A percentile compares a stretch with the other conserved stretches of the same genome.
phyloP scores from a whole-genome alignment of 2,888 invertebrate species.

The Pimpla rufipes region DNA sequence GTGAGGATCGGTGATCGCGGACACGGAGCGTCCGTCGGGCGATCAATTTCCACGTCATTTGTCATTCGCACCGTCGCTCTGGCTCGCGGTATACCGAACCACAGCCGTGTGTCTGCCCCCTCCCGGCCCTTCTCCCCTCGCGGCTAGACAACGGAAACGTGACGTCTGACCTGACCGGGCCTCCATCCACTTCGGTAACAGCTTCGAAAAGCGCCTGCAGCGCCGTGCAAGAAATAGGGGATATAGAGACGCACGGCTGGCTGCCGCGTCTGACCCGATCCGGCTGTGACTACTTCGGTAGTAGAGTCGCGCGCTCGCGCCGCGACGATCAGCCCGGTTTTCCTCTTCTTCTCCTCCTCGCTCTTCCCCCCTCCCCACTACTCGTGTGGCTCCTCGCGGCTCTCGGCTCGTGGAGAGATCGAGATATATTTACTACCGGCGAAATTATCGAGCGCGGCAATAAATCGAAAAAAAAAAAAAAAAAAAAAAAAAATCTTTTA shows the following conservation, averaged over 20 bases:
- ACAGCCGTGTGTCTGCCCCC: neutral
- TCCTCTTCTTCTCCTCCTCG: neutral
- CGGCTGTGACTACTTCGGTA: slow-evolving; percentile 23
- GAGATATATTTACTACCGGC: slow-evolving; percentile 21
- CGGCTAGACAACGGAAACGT: slow-evolving; percentile 20
- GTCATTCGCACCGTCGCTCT: neutral
- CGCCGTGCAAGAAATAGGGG: slow-evolving; percentile 19
- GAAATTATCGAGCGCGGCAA: neutral
- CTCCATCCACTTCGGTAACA: slow-evolving; percentile 21
- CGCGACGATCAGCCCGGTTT: slow-evolving; percentile 6
- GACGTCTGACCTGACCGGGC: slow-evolving; percentile 26
- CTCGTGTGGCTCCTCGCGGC: too few species aligned
- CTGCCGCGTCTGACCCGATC: slow-evolving; percentile 24
- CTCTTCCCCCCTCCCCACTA: neutral
- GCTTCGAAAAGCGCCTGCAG: slow-evolving; percentile 43
- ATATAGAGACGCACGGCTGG: slow-evolving; percentile 18
- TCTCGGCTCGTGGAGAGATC: neutral
- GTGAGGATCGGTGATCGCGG: neutral
- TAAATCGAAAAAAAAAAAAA: neutral
- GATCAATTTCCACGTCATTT: neutral
- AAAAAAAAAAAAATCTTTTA: neutral
- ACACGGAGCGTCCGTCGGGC: neutral
- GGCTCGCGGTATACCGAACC: neutral
- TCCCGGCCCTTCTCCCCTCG: neutral
- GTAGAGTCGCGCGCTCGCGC: slow-evolving; percentile 35